Percentiles rank a stretch among this genome's conserved stretches.
These are phyloP conservation scores for Plectropomus leopardus DNA, from an alignment of 2,113 vertebrate species.

Conservation along the genomic window DNA sequence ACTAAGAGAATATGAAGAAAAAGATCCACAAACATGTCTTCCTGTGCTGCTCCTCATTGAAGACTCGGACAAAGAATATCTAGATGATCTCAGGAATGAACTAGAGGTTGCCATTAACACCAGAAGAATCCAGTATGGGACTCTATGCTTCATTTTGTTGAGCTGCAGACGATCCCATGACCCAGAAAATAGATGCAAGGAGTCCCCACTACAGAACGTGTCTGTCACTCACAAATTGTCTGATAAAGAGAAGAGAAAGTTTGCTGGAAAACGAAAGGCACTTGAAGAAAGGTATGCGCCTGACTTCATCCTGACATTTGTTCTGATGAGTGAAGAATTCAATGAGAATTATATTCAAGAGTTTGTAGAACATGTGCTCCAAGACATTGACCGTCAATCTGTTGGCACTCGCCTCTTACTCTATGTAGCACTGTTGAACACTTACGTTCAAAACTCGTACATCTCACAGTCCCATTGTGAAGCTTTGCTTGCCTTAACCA, in stretches of 20 bases:
- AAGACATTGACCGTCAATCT: slow-evolving; percentile 76
- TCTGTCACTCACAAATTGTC: slow-evolving; percentile 88
- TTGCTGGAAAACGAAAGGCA: slow-evolving; percentile 76
- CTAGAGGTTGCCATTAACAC: slow-evolving; percentile 76
- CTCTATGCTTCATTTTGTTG: slow-evolving; percentile 85
- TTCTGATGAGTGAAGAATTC: slow-evolving; percentile 88
- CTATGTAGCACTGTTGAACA: slow-evolving; percentile 87
- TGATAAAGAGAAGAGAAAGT: slow-evolving; percentile 78
- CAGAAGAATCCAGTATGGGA: slow-evolving; percentile 72
- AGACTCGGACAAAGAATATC: slow-evolving; percentile 86
- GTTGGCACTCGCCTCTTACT: slow-evolving; percentile 78
- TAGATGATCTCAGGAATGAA: slow-evolving; percentile 81
- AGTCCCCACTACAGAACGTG: slow-evolving; percentile 81
- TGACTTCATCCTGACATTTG: slow-evolving; percentile 87
- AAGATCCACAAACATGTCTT: slow-evolving; percentile 75
- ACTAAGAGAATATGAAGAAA: slow-evolving; percentile 87
- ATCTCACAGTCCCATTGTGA: slow-evolving; percentile 89
- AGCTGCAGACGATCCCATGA: slow-evolving; percentile 84
- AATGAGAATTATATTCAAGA: slow-evolving; percentile 65
- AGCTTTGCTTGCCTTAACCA: slow-evolving; percentile 76
- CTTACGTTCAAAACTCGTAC: slow-evolving; percentile 86
- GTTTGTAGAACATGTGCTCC: slow-evolving; percentile 83
- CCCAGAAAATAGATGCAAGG: slow-evolving; percentile 82
- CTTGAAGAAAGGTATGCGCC: slow-evolving; percentile 74
- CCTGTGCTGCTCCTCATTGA: slow-evolving; percentile 87